phyloP scores from a whole-genome alignment of 2,113 vertebrate species.

The Pachyramphus minor region DNA sequence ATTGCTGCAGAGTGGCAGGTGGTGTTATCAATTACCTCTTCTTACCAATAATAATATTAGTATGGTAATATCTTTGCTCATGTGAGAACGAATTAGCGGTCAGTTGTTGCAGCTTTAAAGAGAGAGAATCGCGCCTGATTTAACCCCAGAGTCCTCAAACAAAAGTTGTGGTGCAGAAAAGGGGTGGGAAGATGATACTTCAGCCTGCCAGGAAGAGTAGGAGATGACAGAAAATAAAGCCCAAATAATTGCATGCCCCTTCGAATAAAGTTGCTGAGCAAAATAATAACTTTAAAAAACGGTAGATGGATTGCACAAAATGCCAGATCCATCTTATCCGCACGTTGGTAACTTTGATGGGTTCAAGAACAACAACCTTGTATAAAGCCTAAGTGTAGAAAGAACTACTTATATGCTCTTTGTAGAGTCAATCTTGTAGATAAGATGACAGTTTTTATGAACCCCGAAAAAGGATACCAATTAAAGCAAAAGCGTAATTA shows the following conservation, averaged over 20 bases:
- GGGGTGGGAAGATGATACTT: background rate
- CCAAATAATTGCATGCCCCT: background rate
- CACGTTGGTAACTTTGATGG: background rate
- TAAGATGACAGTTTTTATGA: background rate
- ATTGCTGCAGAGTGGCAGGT: conserved; percentile 80
- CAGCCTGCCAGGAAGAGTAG: background rate
- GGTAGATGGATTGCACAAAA: background rate
- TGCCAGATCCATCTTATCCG: background rate
- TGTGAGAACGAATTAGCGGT: conserved; percentile 70
- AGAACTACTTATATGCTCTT: background rate
- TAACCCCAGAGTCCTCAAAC: conserved; percentile 52
- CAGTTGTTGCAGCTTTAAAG: conserved; percentile 57
- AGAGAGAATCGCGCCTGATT: conserved; percentile 23
- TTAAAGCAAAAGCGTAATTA: conserved; percentile 55
- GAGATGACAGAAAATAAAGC: conserved; percentile 14
- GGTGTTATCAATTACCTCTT: conserved; percentile 81
- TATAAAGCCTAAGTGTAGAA: background rate
- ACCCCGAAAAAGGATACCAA: conserved; percentile 42
- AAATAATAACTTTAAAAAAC: background rate
- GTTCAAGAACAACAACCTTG: background rate
- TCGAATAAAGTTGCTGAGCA: conserved; percentile 10
- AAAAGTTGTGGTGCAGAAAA: conserved; percentile 33
- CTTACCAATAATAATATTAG: conserved; percentile 85
- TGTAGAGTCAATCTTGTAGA: conserved; percentile 3
- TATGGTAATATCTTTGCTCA: conserved; percentile 78